These are phyloP conservation scores for Psittacara wagleri DNA, from an alignment of 2,113 vertebrate species.

Conservation along the genomic window DNA sequence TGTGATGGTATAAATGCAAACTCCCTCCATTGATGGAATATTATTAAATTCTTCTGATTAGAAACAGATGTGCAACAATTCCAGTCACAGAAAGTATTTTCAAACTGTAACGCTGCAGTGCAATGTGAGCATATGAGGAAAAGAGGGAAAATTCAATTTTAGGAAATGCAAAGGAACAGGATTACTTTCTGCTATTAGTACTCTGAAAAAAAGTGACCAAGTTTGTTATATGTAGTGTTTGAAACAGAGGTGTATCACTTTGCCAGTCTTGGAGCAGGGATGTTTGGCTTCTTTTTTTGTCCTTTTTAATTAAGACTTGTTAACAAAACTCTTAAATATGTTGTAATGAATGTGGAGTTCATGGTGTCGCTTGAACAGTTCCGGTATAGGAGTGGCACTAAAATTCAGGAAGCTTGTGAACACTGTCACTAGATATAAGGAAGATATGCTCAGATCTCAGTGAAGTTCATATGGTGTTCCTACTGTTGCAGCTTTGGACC, in stretches of 20 bases:
- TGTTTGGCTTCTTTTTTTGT: not conserved
- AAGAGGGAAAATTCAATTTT: not conserved
- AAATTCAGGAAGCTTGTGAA: not conserved
- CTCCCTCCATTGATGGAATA: not conserved
- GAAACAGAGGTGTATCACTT: not conserved
- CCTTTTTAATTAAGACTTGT: not conserved
- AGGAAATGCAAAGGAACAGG: not conserved
- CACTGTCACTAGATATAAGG: too few relatives aligned
- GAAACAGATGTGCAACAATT: not conserved
- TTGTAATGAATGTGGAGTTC: not conserved
- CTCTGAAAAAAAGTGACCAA: not conserved
- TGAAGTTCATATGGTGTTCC: fast-evolving
- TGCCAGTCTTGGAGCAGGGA: fast-evolving
- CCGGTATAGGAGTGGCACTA: not conserved
- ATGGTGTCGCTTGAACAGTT: fast-evolving
- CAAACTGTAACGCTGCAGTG: not conserved
- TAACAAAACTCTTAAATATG: not conserved
- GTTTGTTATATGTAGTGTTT: not conserved
- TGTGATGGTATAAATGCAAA: not conserved
- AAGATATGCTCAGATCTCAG: too few relatives aligned
- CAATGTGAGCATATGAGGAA: not conserved
- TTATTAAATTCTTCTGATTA: constrained; percentile 10
- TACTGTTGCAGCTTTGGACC: not conserved
- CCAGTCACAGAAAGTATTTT: not conserved
- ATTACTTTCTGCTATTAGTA: not conserved